These are phyloP conservation scores for Rynchops niger DNA, from an alignment of 2,113 vertebrate species.

Conservation along the genomic window DNA sequence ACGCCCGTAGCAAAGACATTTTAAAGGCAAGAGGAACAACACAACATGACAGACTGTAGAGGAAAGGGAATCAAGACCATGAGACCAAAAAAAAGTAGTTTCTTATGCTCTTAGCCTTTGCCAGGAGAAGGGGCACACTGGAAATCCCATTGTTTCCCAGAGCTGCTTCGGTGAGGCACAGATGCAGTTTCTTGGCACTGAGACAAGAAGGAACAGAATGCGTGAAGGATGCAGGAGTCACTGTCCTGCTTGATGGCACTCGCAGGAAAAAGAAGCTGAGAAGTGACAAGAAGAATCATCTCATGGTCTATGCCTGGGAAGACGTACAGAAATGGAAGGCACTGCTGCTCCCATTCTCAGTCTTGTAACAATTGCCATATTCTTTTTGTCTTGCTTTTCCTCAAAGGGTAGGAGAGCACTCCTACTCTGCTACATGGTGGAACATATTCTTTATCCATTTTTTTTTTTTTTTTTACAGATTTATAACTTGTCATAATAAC, in stretches of 20 bases:
- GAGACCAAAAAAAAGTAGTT: background rate
- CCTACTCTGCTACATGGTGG: background rate
- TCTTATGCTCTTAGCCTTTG: slow-evolving; percentile 49
- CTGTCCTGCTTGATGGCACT: background rate
- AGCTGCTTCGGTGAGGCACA: slow-evolving; percentile 6
- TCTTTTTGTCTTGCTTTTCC: background rate
- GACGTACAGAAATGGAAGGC: background rate
- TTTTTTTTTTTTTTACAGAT: background rate
- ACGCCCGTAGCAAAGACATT: slow-evolving; percentile 47
- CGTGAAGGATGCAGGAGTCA: slow-evolving; percentile 54
- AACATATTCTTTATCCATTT: fast-evolving
- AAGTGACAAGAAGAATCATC: slow-evolving; percentile 31
- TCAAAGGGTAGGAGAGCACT: background rate
- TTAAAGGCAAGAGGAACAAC: slow-evolving; percentile 43
- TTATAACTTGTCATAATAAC: background rate
- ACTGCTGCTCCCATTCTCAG: background rate
- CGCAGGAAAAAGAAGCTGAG: slow-evolving; percentile 36
- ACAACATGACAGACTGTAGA: slow-evolving; percentile 23
- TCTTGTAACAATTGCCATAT: background rate
- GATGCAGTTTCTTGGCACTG: slow-evolving; percentile 23
- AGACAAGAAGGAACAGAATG: slow-evolving; percentile 57
- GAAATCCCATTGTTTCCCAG: slow-evolving; percentile 33
- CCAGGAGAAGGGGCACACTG: slow-evolving; percentile 34
- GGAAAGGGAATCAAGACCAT: slow-evolving; percentile 36
- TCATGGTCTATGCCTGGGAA: background rate